Evolutionary conservation across 2,888 invertebrate species (phyloP).

Genomic region (Sphecodes monilicornis): DNA sequence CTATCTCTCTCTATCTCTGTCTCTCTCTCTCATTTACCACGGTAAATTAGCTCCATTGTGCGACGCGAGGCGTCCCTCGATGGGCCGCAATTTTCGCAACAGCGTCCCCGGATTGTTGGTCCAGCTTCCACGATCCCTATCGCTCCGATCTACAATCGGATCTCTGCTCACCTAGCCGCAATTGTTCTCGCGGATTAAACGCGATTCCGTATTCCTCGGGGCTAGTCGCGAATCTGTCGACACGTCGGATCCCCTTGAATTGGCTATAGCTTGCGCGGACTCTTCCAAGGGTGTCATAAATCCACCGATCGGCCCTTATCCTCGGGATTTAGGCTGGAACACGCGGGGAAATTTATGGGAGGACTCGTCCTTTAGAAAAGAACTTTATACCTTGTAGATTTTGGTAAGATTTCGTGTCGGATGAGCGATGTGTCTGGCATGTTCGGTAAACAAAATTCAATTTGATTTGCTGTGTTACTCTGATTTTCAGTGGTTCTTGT

Average conservation of each 20-base stretch:
- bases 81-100: neutral
- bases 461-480: neutral
- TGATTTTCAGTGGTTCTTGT: neutral
- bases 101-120: neutral
- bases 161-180: neutral
- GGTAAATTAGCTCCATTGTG: neutral
- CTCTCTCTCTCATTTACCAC: neutral
- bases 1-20: too few species aligned
- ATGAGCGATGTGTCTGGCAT: neutral
- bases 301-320: constrained; percentile 2
- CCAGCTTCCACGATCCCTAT: neutral
- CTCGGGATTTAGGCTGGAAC: neutral
- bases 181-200: constrained; percentile 12
- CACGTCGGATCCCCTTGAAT: neutral
- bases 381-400: neutral
- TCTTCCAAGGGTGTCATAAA: neutral
- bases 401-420: neutral
- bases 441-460: neutral
- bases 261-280: neutral
- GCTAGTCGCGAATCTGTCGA: neutral
- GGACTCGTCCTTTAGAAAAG: neutral
- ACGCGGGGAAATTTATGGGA: neutral
- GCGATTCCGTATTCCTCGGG: neutral
- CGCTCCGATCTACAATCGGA: neutral
- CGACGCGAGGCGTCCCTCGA: neutral